phyloP scores from a whole-genome alignment of 2,797 vertebrate species.

The Austrolebias charrua region DNA sequence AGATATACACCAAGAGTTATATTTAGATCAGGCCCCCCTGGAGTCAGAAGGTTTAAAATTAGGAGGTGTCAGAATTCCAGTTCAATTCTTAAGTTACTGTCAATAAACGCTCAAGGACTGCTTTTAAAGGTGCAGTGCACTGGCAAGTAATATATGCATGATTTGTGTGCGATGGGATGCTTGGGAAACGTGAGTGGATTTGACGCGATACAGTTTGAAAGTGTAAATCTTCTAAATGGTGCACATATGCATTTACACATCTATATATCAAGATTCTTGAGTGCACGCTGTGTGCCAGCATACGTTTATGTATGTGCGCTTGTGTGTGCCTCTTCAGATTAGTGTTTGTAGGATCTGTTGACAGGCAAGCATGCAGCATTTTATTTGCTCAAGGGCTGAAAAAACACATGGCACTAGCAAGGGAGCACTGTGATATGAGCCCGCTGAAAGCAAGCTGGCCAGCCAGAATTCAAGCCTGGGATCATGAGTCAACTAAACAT shows the following conservation, averaged over 20 bases:
- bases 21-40: slow-evolving; percentile 76
- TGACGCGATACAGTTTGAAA: slow-evolving; percentile 45
- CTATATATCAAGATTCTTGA: slow-evolving; percentile 44
- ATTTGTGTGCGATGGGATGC: slow-evolving; percentile 62
- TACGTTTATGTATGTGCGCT: slow-evolving; percentile 36
- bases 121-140: slow-evolving; percentile 70
- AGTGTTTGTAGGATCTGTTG: slow-evolving; percentile 75
- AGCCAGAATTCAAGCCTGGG: slow-evolving; percentile 36
- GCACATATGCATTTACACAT: slow-evolving; percentile 48
- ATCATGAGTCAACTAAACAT: slow-evolving; percentile 50
- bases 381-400: slow-evolving; percentile 73
- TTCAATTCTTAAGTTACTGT: slow-evolving; percentile 82
- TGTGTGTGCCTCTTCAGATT: slow-evolving; percentile 58
- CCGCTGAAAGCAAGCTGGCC: slow-evolving; percentile 67
- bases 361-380: slow-evolving; percentile 76
- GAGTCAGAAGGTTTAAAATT: slow-evolving; percentile 80
- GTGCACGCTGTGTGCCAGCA: slow-evolving; percentile 35
- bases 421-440: slow-evolving; percentile 63
- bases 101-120: slow-evolving; percentile 71
- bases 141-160: slow-evolving; percentile 27
- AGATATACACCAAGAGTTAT: slow-evolving; percentile 72
- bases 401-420: slow-evolving; percentile 64
- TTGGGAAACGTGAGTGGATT: slow-evolving; percentile 36
- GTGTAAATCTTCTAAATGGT: slow-evolving; percentile 60
- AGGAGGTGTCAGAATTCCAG: slow-evolving; percentile 80